These are phyloP conservation scores for Lordiphosa stackelbergi DNA, from an alignment of 1,140 invertebrate species.

Conservation along the genomic window DNA sequence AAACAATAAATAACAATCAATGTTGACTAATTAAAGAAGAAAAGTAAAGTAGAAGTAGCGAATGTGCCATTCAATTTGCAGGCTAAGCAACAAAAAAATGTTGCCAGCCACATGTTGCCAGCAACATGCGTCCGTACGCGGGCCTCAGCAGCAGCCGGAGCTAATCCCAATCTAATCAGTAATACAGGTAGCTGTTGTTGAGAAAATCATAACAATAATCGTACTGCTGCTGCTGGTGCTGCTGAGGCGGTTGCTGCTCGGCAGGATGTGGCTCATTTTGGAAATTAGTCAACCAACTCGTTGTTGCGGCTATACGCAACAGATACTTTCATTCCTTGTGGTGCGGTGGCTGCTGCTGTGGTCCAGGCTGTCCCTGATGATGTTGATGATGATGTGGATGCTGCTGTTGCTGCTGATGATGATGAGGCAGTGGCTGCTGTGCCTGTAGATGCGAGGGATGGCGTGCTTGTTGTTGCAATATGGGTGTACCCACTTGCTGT, in stretches of 20 bases:
- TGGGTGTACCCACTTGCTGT: conserved; percentile 16
- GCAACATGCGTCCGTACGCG: background rate
- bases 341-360: conserved; percentile 57
- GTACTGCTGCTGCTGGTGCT: conserved; percentile 36
- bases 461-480: conserved; percentile 15
- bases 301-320: conserved; percentile 71
- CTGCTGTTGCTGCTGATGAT: conserved; percentile 32
- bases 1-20: conserved; percentile 69
- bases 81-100: conserved; percentile 33
- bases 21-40: conserved; percentile 52
- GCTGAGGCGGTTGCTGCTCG: conserved; percentile 46
- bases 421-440: conserved; percentile 26
- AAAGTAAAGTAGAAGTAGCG: conserved; percentile 10
- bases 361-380: conserved; percentile 30
- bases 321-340: conserved; percentile 76
- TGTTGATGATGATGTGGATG: conserved; percentile 22
- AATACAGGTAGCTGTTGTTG: conserved; percentile 64
- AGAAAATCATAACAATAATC: conserved; percentile 58
- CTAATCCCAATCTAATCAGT: conserved; percentile 14
- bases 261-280: conserved; percentile 41
- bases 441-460: conserved; percentile 20
- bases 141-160: conserved; percentile 2
- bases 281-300: conserved; percentile 69
- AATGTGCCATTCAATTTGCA: conserved; percentile 20
- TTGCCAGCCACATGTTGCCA: conserved; percentile 60